Percentiles rank a stretch among this genome's conserved stretches.
These are phyloP conservation scores for Pyrgilauda ruficollis DNA, from an alignment of 2,113 vertebrate species.

Conservation along the genomic window DNA sequence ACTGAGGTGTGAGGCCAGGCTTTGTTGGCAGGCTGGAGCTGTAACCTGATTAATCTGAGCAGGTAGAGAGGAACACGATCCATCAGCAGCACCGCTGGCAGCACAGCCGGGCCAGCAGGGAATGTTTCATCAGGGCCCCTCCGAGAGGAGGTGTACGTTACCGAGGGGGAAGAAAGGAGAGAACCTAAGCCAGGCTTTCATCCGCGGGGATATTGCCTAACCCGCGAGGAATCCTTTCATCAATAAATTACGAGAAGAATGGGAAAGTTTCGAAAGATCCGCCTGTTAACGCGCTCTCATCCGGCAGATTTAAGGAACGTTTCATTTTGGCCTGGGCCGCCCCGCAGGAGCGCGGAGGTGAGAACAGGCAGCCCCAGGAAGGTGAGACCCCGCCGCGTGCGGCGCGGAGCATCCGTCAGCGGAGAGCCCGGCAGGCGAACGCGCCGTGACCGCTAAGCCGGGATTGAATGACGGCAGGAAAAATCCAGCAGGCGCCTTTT, in stretches of 20 bases:
- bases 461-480: conserved; percentile 27
- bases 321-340: background rate
- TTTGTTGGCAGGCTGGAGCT: conserved; percentile 21
- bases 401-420: background rate
- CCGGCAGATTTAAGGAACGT: background rate
- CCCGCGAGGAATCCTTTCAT: conserved; percentile 50
- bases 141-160: conserved; percentile 39
- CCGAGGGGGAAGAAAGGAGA: conserved; percentile 3
- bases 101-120: background rate
- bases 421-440: background rate
- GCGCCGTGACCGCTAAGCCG: background rate
- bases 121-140: conserved; percentile 57
- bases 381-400: background rate
- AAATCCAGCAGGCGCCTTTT: conserved; percentile 11
- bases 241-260: conserved; percentile 51
- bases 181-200: conserved; percentile 34
- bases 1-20: conserved; percentile 31
- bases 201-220: conserved; percentile 28
- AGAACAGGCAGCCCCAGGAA: background rate
- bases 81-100: conserved; percentile 3
- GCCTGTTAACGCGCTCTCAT: background rate
- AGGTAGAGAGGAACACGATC: conserved; percentile 24
- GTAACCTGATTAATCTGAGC: conserved; percentile 52
- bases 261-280: conserved; percentile 5
- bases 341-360: background rate